phyloP scores from a whole-genome alignment of 2,888 invertebrate species.

The Psylliodes chrysocephalus region DNA sequence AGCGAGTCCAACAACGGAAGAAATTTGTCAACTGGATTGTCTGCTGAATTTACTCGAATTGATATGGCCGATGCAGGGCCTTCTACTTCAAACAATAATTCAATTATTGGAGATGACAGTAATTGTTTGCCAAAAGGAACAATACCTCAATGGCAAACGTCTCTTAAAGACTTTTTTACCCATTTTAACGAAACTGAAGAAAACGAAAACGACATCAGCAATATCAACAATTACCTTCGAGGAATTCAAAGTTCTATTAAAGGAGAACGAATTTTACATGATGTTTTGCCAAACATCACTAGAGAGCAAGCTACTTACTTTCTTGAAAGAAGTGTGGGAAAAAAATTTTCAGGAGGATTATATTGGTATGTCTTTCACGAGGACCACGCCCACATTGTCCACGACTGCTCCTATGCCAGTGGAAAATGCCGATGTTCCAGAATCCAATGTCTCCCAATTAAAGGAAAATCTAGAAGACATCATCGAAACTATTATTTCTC shows the following conservation, averaged over 20 bases:
- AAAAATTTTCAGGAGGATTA: conserved; percentile 11
- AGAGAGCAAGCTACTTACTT: not conserved
- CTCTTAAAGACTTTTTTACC: not conserved
- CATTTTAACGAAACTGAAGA: not conserved
- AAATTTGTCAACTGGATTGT: not conserved
- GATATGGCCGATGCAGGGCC: not conserved
- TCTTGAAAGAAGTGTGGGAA: not conserved
- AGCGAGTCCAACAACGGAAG: too few relatives aligned
- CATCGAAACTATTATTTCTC: not conserved
- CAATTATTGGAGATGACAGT: not conserved
- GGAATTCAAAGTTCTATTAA: not conserved
- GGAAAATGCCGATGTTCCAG: conserved; percentile 15
- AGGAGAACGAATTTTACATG: conserved; percentile 9
- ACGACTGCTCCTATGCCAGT: conserved; percentile 7
- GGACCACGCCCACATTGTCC: conserved; percentile 13
- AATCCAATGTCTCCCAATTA: conserved; percentile 1
- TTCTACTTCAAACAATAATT: not conserved
- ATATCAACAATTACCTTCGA: not conserved
- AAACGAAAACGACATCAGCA: not conserved
- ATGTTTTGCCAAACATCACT: conserved; percentile 5
- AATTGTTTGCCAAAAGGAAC: not conserved
- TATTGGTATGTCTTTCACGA: conserved; percentile 9
- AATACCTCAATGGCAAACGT: not conserved
- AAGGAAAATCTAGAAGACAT: not conserved
- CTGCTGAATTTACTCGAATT: not conserved